Evolutionary conservation across 2,113 vertebrate genomes (phyloP).

Genomic region (Silurus meridionalis): DNA sequence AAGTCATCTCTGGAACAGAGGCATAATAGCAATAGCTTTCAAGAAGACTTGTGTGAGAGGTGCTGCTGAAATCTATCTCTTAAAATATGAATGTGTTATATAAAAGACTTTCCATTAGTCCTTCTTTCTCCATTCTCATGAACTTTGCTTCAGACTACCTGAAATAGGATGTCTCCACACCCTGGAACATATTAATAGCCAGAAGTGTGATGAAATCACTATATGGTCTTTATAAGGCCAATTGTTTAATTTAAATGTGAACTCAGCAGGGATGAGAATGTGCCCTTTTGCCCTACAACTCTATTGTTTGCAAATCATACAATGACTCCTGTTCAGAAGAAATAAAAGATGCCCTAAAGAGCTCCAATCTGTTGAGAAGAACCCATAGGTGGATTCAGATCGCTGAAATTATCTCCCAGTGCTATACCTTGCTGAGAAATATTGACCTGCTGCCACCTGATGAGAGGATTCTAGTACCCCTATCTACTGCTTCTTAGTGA

Average conservation of each 20-base stretch:
- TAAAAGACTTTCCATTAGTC: conserved; percentile 70
- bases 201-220: conserved; percentile 1
- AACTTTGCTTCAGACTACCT: conserved; percentile 65
- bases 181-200: background rate
- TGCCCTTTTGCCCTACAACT: background rate
- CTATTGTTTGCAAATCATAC: background rate
- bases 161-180: conserved; percentile 8
- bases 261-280: background rate
- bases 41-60: conserved; percentile 57
- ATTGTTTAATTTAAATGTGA: background rate
- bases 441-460: background rate
- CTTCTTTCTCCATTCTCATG: conserved; percentile 59
- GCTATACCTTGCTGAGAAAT: background rate
- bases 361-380: background rate
- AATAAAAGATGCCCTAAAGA: background rate
- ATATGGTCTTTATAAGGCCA: background rate
- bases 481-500: background rate
- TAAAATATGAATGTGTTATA: conserved; percentile 77
- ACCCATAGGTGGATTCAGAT: background rate
- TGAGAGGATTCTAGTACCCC: background rate
- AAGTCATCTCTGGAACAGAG: conserved; percentile 75
- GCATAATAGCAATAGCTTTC: conserved; percentile 74
- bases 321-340: no score
- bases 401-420: background rate
- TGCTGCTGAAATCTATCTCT: conserved; percentile 64